These are phyloP conservation scores for Dicrostonyx torquatus DNA, from an alignment of 2,797 vertebrate genomes.

Conservation along the genomic window DNA sequence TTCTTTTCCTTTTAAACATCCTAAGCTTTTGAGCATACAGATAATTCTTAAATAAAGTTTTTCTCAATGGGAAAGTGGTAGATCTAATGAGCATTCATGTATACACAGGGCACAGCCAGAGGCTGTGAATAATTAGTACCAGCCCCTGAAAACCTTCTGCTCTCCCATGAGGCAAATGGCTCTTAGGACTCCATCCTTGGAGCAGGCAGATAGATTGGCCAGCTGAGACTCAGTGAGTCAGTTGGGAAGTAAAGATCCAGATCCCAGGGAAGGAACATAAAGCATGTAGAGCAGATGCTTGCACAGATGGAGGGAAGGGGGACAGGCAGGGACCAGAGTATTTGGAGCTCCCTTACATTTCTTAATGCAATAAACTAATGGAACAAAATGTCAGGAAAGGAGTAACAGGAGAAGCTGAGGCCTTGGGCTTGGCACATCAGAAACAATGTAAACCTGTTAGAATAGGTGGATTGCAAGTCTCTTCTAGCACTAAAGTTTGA, in stretches of 20 bases:
- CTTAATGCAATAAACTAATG: neutral
- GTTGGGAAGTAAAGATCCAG: slow-evolving; percentile 31
- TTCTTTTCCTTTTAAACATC: too few relatives aligned
- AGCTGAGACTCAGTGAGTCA: slow-evolving; percentile 31
- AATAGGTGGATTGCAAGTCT: neutral
- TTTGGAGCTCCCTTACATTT: slow-evolving; percentile 18
- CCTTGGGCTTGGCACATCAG: neutral
- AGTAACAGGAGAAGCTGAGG: neutral
- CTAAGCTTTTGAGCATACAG: too few relatives aligned
- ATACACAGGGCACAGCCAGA: neutral
- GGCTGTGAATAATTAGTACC: neutral
- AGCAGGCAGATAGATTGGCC: neutral
- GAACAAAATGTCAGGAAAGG: neutral
- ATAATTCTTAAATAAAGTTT: neutral
- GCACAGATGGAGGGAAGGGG: slow-evolving; percentile 60
- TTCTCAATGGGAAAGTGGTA: slow-evolving; percentile 9
- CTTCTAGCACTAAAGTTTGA: neutral
- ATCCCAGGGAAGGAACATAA: slow-evolving; percentile 40
- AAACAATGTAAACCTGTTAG: neutral
- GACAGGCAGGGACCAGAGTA: slow-evolving; percentile 4
- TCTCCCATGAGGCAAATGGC: neutral
- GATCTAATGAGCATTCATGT: neutral
- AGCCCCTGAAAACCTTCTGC: neutral
- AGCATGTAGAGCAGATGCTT: slow-evolving; percentile 63
- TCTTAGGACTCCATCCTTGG: neutral